phyloP scores from a whole-genome alignment of 2,113 vertebrate genomes.

The Noctilio leporinus region DNA sequence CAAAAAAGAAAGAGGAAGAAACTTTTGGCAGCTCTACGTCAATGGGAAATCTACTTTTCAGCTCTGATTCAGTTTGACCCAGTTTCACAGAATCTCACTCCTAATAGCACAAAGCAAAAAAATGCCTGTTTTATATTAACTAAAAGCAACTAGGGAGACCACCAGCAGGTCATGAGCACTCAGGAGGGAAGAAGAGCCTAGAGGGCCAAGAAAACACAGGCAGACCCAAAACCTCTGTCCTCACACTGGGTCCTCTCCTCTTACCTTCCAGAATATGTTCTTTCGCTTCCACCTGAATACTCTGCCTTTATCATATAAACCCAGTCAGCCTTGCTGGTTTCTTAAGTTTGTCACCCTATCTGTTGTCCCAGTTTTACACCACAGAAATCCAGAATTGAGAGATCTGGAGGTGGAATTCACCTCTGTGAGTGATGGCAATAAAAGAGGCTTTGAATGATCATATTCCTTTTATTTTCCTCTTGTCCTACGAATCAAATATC shows the following conservation, averaged over 20 bases:
- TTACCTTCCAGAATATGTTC: neutral
- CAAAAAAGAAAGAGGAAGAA: neutral
- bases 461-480: constrained; percentile 16
- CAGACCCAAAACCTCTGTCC: neutral
- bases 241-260: neutral
- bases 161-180: neutral
- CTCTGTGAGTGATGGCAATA: neutral
- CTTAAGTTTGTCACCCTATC: neutral
- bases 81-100: neutral
- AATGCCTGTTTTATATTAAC: neutral
- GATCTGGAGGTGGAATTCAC: neutral
- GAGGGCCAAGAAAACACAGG: neutral
- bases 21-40: neutral
- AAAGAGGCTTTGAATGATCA: constrained; percentile 17
- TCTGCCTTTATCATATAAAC: neutral
- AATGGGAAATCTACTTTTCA: neutral
- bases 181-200: neutral
- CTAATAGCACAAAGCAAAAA: neutral
- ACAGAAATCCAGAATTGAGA: neutral
- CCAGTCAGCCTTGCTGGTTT: neutral
- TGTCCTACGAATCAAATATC: neutral
- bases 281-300: neutral
- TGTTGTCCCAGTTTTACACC: constrained; percentile 10
- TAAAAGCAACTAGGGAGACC: neutral
- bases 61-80: neutral